Evolutionary conservation across 2,888 invertebrate species (phyloP).

Genomic region (Himalopsyche anomala): DNA sequence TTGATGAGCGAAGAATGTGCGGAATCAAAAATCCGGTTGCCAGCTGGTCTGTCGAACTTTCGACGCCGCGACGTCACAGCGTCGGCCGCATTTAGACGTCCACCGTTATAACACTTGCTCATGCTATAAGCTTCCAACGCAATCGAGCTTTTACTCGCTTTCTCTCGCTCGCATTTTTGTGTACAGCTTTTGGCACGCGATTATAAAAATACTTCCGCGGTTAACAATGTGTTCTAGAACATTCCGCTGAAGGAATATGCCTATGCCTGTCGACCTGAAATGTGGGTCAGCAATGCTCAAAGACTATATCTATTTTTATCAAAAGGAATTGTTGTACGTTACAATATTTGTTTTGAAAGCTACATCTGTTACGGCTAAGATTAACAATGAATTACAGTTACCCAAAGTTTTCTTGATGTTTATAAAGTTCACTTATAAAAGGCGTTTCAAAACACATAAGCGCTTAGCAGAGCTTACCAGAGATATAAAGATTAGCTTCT

Average conservation of each 20-base stretch:
- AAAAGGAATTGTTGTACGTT: too few relatives aligned
- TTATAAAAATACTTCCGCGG: slow-evolving; percentile 40
- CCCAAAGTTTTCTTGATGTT: too few relatives aligned
- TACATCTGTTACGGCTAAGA: too few relatives aligned
- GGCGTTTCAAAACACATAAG: too few relatives aligned
- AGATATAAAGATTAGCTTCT: too few relatives aligned
- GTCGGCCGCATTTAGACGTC: slow-evolving; percentile 44
- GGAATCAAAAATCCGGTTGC: slow-evolving; percentile 26
- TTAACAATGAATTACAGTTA: too few relatives aligned
- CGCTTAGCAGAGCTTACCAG: too few relatives aligned
- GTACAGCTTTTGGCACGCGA: slow-evolving; percentile 28
- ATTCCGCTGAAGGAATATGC: background rate
- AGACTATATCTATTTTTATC: too few relatives aligned
- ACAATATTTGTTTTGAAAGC: too few relatives aligned
- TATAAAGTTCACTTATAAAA: too few relatives aligned
- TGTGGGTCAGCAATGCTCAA: background rate
- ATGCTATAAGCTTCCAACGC: slow-evolving; percentile 21
- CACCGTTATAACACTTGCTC: slow-evolving; percentile 19
- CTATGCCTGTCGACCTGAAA: background rate
- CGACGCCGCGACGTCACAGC: slow-evolving; percentile 45
- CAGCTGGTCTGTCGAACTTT: slow-evolving; percentile 48
- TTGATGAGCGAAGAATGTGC: background rate
- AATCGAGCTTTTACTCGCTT: slow-evolving; percentile 34
- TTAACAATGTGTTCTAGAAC: slow-evolving; percentile 38
- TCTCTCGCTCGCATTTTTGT: slow-evolving; percentile 37